phyloP scores from a whole-genome alignment of 2,113 vertebrate species.

The cat (Felis catus) region DNA sequence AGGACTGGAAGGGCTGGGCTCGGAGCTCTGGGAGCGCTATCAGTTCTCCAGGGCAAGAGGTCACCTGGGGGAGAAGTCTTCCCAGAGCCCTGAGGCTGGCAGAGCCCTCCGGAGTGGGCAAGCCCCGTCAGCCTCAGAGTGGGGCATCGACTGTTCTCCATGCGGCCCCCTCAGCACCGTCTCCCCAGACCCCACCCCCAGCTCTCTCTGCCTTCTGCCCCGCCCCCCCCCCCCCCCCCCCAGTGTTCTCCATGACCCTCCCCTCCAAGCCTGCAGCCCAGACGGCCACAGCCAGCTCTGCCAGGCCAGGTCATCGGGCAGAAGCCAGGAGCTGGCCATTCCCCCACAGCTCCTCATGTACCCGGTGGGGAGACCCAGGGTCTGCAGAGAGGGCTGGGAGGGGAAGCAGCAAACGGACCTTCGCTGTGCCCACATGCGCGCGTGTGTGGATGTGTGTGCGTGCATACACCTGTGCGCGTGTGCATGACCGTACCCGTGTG shows the following conservation, averaged over 20 bases:
- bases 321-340: not conserved
- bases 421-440: not conserved
- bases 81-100: not conserved
- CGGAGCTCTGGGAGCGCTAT: not conserved
- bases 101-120: not conserved
- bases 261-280: not conserved
- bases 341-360: not conserved
- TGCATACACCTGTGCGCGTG: rapidly evolving
- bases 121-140: not conserved
- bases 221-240: not conserved
- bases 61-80: not conserved
- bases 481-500: too few relatives aligned
- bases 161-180: rapidly evolving
- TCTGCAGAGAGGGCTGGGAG: not conserved
- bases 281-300: not conserved
- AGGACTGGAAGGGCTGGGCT: too few relatives aligned
- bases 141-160: not conserved
- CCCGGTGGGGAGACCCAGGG: not conserved
- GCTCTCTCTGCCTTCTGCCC: not conserved
- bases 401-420: not conserved
- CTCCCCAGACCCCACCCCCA: not conserved
- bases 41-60: not conserved
- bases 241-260: not conserved
- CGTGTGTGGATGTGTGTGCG: too few relatives aligned
- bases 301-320: not conserved